Percentiles rank a stretch among this genome's conserved stretches.
Evolutionary conservation across 2,113 vertebrate species (phyloP).

Genomic region (Amphiprion ocellaris): DNA sequence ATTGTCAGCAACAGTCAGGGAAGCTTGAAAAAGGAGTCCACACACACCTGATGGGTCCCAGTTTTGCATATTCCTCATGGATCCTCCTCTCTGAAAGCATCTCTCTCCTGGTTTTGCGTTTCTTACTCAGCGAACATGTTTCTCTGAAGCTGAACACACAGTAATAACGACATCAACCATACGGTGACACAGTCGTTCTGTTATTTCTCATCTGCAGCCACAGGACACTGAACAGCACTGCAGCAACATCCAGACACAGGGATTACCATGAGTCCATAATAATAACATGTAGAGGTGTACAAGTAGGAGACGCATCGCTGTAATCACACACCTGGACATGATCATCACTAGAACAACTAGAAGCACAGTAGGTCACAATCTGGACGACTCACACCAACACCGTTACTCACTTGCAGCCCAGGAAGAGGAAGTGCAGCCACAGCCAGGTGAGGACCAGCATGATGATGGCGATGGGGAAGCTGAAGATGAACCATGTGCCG

Average conservation of each 20-base stretch:
- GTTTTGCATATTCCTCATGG: slow-evolving; percentile 94
- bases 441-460: slow-evolving; percentile 97
- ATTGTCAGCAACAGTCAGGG: neutral
- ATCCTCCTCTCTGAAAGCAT: slow-evolving; percentile 95
- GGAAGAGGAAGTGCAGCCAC: slow-evolving; percentile 97
- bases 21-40: neutral
- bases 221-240: neutral
- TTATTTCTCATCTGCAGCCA: neutral
- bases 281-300: slow-evolving; percentile 30
- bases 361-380: neutral
- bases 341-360: neutral
- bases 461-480: slow-evolving; percentile 95
- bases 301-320: neutral
- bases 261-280: slow-evolving; percentile 55
- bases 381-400: neutral
- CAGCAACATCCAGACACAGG: neutral
- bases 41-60: slow-evolving; percentile 91
- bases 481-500: slow-evolving; percentile 99
- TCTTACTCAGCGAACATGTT: slow-evolving; percentile 97
- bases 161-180: slow-evolving; percentile 10
- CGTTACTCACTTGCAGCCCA: slow-evolving; percentile 98
- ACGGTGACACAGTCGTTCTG: neutral
- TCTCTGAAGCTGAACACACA: slow-evolving; percentile 91
- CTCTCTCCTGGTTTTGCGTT: slow-evolving; percentile 94
- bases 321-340: slow-evolving; percentile 31